Evolutionary conservation across 2,888 invertebrate genomes (phyloP), one percentile per base, ranked within the genome.

Genomic region (Synanthedon tipuliformis): DNA sequence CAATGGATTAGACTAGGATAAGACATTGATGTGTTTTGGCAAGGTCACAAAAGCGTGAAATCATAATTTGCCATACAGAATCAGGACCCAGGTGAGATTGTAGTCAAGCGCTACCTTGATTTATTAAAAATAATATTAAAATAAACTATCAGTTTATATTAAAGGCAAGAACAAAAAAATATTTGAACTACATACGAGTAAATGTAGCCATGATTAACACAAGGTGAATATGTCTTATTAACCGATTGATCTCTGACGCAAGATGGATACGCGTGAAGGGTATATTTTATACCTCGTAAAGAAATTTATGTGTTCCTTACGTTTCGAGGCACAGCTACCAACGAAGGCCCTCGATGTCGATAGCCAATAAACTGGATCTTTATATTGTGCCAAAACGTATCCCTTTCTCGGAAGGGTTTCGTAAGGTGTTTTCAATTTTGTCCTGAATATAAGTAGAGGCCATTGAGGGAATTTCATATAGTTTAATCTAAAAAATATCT

Each of bases 221-320:
- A 8, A 34, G 34, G 34, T 23, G 23, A 23, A 23, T 23, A 23
- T 23, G 23, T 34, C 34, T 34, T 34, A 34, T 34, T 34, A 34
- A 34, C 34, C 81, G 80, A 82, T 82, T 80, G 81, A 81, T 79
- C 69, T 63, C 54, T 61, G 59, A 63, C 61, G 62, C 62, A 64
- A 64, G 67, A 69, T 68, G 67, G 62, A 66, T 69, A 66, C 67
- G 49, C 59, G 68, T 63, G 66, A 63, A 70, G 67, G 70, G 72
- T 74, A 74, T 75, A 34, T 82, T 79, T 83, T 82, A 81, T 81
- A 76, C 75, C 78, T 80, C 82, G 78, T 84, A 81, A 81, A 81
- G 74, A 69, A 75, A 74, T 83, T 81, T 84, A 82, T 76, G 76
- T 73, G 73, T 64, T 59, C 62, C 59, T 61, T 64, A 66, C 69